Percentiles rank a stretch among this genome's conserved stretches.
Evolutionary conservation across 2,113 vertebrate genomes (phyloP).

Genomic region (Corythaeola cristata): DNA sequence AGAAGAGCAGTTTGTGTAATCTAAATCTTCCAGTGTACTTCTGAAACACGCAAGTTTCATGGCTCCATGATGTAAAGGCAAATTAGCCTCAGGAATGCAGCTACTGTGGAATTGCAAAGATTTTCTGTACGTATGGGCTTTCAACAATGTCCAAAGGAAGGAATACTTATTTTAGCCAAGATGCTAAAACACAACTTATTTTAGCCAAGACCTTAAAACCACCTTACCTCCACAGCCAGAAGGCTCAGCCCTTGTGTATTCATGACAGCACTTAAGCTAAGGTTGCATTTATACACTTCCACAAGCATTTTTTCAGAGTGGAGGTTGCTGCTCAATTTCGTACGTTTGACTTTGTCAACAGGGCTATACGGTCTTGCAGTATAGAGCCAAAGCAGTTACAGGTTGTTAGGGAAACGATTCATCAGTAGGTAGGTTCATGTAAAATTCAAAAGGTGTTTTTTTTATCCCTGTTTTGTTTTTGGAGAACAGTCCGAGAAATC

Average conservation of each 20-base stretch:
- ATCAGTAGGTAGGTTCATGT: not conserved
- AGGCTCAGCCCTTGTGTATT: not conserved
- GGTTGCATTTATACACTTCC: not conserved
- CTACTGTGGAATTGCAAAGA: not conserved
- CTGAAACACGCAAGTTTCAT: not conserved
- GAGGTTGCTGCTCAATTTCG: not conserved
- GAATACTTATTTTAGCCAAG: not conserved
- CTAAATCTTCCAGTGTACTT: not conserved
- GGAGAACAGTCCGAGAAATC: slow-evolving; percentile 51
- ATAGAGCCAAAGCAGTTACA: not conserved
- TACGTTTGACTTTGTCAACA: not conserved
- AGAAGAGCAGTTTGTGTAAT: not conserved
- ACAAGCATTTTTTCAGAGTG: not conserved
- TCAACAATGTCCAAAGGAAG: not conserved
- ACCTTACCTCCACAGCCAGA: not conserved
- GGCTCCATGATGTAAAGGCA: not conserved
- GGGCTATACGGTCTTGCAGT: not conserved
- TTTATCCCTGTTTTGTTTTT: not conserved
- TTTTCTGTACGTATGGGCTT: not conserved
- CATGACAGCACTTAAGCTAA: not conserved
- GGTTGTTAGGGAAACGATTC: not conserved
- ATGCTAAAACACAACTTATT: not conserved
- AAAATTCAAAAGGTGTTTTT: not conserved
- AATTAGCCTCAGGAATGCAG: not conserved
- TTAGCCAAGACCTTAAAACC: not conserved